Percentiles rank a stretch among this genome's conserved stretches.
phyloP scores from a whole-genome alignment of 2,797 vertebrate genomes.

The Antrozous pallidus region DNA sequence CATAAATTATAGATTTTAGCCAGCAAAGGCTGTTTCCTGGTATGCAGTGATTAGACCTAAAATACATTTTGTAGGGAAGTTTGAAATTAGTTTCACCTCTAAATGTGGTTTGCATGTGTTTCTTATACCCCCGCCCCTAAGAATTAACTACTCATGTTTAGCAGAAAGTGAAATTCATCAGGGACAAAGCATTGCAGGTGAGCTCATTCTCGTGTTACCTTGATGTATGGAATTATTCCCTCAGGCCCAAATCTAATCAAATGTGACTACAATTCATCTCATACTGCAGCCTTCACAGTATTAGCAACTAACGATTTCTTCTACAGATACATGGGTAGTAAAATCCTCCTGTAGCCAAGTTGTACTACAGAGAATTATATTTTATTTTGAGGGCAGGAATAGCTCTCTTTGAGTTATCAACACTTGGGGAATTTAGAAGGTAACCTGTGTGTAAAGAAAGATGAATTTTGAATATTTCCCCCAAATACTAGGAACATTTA shows the following conservation, averaged over 20 bases:
- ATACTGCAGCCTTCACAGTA: slow-evolving; percentile 16
- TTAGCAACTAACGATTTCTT: slow-evolving; percentile 59
- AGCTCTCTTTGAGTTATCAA: slow-evolving; percentile 45
- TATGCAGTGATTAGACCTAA: slow-evolving; percentile 29
- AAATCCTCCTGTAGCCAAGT: slow-evolving; percentile 18
- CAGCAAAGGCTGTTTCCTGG: slow-evolving; percentile 39
- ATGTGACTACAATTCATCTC: slow-evolving; percentile 63
- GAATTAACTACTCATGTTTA: slow-evolving; percentile 66
- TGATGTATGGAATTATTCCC: slow-evolving; percentile 65
- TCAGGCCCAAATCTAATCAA: slow-evolving; percentile 61
- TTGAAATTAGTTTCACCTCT: slow-evolving; percentile 47
- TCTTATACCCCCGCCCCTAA: slow-evolving; percentile 49
- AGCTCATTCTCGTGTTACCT: slow-evolving; percentile 61
- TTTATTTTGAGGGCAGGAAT: slow-evolving; percentile 7
- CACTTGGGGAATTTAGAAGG: neutral
- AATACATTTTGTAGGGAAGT: slow-evolving; percentile 61
- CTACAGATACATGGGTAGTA: neutral
- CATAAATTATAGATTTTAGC: slow-evolving; percentile 63
- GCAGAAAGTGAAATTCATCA: slow-evolving; percentile 54
- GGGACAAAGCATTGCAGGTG: slow-evolving; percentile 21
- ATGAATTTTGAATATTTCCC: neutral
- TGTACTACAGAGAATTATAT: slow-evolving; percentile 39
- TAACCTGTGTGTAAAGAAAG: neutral
- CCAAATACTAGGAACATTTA: neutral
- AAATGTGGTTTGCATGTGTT: neutral